Conservation (phyloP, 2,888 invertebrate species). For the Parnassius orleans region DNA sequence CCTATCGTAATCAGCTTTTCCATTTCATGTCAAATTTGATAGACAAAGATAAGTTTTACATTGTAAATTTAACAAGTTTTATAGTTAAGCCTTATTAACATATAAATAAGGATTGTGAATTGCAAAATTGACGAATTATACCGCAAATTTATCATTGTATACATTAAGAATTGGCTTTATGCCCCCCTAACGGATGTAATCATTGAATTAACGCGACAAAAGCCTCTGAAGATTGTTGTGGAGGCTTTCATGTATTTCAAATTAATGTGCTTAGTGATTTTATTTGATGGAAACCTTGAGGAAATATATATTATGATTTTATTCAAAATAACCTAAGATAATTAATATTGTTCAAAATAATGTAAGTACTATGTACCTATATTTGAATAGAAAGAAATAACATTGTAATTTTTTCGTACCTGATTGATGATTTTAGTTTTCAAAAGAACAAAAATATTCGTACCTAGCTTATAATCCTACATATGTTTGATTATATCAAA, state of each 20-base stretch:
- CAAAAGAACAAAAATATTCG: too few relatives aligned
- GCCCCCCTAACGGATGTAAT: constrained; percentile 63
- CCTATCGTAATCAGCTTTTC: constrained; percentile 12
- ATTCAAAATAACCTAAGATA: too few relatives aligned
- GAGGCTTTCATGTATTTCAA: constrained; percentile 40
- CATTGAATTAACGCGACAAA: constrained; percentile 39
- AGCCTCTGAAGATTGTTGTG: constrained; percentile 46
- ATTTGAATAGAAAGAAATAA: too few relatives aligned
- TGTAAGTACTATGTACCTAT: too few relatives aligned
- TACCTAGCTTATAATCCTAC: too few relatives aligned
- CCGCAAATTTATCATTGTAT: background rate
- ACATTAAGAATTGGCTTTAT: constrained; percentile 51
- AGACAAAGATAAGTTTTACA: background rate
- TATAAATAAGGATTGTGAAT: background rate
- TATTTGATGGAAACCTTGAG: too few relatives aligned
- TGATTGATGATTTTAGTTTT: too few relatives aligned
- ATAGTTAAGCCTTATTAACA: background rate
- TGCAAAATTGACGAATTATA: background rate
- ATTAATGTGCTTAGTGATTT: constrained; percentile 7
- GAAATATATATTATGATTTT: too few relatives aligned
- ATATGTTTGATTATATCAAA: too few relatives aligned
- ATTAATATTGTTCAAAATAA: too few relatives aligned
- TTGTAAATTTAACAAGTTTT: background rate
- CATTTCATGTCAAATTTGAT: constrained; percentile 1
- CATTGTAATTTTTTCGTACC: too few relatives aligned